Base-by-base conservation (phyloP, 2,888 invertebrate species). In the Dendrolimus houi region DNA sequence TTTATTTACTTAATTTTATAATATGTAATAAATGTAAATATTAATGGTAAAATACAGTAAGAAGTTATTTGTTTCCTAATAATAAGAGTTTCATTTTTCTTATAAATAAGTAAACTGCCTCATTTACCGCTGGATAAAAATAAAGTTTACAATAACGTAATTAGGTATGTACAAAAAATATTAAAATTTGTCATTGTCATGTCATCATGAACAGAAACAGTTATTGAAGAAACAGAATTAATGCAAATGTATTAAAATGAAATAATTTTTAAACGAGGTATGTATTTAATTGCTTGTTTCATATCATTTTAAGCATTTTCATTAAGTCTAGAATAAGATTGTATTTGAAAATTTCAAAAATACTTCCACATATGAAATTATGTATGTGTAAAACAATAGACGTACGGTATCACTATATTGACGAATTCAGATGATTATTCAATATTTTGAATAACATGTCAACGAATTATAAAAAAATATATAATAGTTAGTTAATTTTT, bases 11-110 rank as follows among this genome's bases (percentile, higher is more conserved):
- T 70, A 68, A 57, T 53, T 52, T 55, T 55, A 64, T 55, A 54
- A 56, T 55, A 64, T 56, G 63, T 62, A 60, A 62, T 62, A 71
- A 61, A 65, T 67, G 69, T 67, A 68, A 65, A 72, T 29, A 29
- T 70, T 69, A 74, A 70, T 73, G 64, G 66, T 67, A 67, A 70
- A 63, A 69, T 66, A 70, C 56, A 63, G 65, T 63, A 68, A 68
- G 64, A 66, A 69, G 65, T 66, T 66, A 69, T 66, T 70, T 66
- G 69, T 66, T 70, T 72, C 68, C 64, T 72, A 71, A 61, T 65
- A 63, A 64, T 65, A 71, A 65, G 60, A 56, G 53, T 58, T 63
- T 67, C 57, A 63, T 53, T 59, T 58, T 62, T 60, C 47, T 47
- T 55, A 55, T 8, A 41, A 9, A n/a, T 54, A 14, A 13, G 29